phyloP scores from a whole-genome alignment of 2,888 invertebrate species.

The Diarsia dahlii region DNA sequence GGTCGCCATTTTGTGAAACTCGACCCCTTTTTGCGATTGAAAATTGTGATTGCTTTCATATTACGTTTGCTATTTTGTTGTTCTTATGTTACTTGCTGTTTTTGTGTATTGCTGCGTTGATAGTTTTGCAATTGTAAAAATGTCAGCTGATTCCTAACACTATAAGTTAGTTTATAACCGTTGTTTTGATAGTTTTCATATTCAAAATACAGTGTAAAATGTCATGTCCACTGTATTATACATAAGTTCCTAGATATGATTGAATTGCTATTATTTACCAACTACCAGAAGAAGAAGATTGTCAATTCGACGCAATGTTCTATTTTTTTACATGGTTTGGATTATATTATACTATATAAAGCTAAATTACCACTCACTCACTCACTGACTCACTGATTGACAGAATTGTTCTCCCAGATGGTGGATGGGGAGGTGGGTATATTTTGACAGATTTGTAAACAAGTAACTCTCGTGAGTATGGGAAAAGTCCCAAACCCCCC shows the following conservation, averaged over 20 bases:
- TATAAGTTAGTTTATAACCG: not conserved
- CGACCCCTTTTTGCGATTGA: constrained; percentile 60
- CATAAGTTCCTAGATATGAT: not conserved
- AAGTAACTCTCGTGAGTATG: too few species aligned
- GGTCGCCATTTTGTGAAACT: constrained; percentile 41
- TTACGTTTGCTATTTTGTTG: constrained; percentile 35
- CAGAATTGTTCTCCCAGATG: too few species aligned
- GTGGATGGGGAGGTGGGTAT: too few species aligned
- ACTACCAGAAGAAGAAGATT: not conserved
- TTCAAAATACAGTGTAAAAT: not conserved
- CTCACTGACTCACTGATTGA: too few species aligned
- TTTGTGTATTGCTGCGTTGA: not conserved
- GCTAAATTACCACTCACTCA: too few species aligned
- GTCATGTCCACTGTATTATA: not conserved
- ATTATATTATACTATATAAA: too few species aligned
- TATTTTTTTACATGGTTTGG: not conserved
- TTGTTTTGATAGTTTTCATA: not conserved
- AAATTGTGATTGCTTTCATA: constrained; percentile 62
- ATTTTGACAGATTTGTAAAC: too few species aligned
- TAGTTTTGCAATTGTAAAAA: not conserved
- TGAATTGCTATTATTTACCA: not conserved
- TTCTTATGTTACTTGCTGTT: not conserved
- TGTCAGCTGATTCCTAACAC: not conserved
- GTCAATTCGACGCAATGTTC: not conserved
- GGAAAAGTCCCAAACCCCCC: too few species aligned